Evolutionary conservation across 2,797 vertebrate species (phyloP).

Genomic region (Sciaenops ocellatus): DNA sequence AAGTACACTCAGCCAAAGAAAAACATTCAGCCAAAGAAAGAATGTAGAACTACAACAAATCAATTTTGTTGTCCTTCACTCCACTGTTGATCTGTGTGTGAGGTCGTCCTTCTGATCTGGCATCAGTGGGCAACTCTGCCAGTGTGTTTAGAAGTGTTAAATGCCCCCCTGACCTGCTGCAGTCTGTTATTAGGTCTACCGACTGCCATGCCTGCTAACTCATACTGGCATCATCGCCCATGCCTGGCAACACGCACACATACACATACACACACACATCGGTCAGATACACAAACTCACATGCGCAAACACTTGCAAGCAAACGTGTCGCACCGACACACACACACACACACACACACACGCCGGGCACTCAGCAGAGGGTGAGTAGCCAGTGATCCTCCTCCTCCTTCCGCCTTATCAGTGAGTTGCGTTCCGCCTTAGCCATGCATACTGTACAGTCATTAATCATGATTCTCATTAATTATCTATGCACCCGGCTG

Average conservation of each 20-base stretch:
- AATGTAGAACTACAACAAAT: conserved; percentile 47
- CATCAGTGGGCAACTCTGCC: conserved; percentile 66
- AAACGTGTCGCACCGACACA: conserved; percentile 25
- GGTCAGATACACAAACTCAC: conserved; percentile 51
- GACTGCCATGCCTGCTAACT: conserved; percentile 70
- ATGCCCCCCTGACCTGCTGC: conserved; percentile 79
- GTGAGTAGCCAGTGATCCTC: conserved; percentile 69
- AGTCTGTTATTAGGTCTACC: conserved; percentile 79
- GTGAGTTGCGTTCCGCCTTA: conserved; percentile 69
- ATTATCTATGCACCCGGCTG: conserved; percentile 83
- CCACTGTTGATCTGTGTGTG: conserved; percentile 60
- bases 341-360: conserved; percentile 15
- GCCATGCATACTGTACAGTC: conserved; percentile 77
- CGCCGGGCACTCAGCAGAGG: conserved; percentile 56
- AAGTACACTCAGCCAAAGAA: neutral
- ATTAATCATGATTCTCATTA: conserved; percentile 87
- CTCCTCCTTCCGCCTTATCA: conserved; percentile 74
- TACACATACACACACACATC: conserved; percentile 11
- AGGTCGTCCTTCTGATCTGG: conserved; percentile 70
- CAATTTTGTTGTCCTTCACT: conserved; percentile 31
- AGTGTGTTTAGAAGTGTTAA: conserved; percentile 80
- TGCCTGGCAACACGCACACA: conserved; percentile 61
- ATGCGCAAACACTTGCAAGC: conserved; percentile 50
- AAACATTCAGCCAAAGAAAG: neutral
- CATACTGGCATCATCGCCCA: conserved; percentile 68